phyloP scores from a whole-genome alignment of 2,113 vertebrate genomes.

The Leuciscus idus region DNA sequence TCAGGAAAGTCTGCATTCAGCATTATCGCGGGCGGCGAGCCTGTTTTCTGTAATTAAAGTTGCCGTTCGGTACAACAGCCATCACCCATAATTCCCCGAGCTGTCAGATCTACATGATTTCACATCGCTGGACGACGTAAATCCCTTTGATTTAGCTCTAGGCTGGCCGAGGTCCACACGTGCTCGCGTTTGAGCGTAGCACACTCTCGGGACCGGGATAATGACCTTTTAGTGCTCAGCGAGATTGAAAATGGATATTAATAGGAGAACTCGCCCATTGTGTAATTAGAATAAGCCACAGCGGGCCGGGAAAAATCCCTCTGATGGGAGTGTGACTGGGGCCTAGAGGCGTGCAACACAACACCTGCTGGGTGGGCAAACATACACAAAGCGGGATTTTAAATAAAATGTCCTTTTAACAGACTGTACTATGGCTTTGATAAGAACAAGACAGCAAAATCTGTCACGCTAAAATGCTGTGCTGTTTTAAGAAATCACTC shows the following conservation, averaged over 20 bases:
- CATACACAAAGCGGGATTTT: background rate
- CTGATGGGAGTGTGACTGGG: background rate
- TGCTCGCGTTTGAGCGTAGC: background rate
- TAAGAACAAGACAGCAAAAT: background rate
- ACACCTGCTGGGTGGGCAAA: slow-evolving; percentile 9
- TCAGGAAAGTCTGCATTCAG: background rate
- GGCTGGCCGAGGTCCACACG: slow-evolving; percentile 5
- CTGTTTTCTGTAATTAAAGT: slow-evolving; percentile 42
- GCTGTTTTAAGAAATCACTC: background rate
- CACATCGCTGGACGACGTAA: background rate
- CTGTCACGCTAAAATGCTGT: background rate
- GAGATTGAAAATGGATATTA: slow-evolving; percentile 56
- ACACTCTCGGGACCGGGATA: slow-evolving; percentile 24
- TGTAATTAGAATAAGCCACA: slow-evolving; percentile 47
- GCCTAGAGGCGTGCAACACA: background rate
- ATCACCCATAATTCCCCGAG: slow-evolving; percentile 30
- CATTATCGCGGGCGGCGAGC: background rate
- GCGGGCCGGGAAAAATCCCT: background rate
- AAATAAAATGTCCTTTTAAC: background rate
- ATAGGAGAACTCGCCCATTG: slow-evolving; percentile 36
- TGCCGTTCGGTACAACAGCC: background rate
- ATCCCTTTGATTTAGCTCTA: slow-evolving; percentile 36
- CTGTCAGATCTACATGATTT: slow-evolving; percentile 34
- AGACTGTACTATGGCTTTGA: background rate
- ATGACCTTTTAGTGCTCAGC: slow-evolving; percentile 39